These are phyloP conservation scores for Xestia xanthographa DNA, from an alignment of 2,888 invertebrate genomes.

Conservation along the genomic window DNA sequence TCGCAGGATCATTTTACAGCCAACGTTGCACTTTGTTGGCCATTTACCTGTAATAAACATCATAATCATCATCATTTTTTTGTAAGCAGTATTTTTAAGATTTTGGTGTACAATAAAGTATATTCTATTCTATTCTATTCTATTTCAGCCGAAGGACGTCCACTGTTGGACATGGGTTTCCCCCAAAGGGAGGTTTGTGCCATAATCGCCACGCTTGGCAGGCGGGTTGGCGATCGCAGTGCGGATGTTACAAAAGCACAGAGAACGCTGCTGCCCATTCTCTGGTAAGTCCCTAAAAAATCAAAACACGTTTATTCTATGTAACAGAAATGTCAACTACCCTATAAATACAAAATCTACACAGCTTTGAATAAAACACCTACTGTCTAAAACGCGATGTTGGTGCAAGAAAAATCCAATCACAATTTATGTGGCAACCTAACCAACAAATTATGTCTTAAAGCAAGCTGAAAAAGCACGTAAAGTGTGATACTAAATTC, in stretches of 20 bases:
- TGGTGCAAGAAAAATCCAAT: background rate
- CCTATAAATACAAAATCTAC: background rate
- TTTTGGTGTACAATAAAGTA: no score
- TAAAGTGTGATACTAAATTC: conserved; percentile 24
- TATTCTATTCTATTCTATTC: no score
- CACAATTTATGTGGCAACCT: background rate
- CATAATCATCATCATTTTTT: no score
- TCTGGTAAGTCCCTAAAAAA: no score
- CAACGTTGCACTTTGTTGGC: background rate
- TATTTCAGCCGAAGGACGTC: no score
- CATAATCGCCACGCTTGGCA: no score
- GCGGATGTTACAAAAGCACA: no score
- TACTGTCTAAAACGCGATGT: background rate
- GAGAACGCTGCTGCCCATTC: no score
- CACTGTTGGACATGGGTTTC: no score
- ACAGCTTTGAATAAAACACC: background rate
- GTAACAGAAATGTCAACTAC: background rate
- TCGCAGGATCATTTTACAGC: background rate
- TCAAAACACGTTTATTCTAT: background rate
- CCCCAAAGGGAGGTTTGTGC: no score
- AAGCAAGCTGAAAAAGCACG: background rate
- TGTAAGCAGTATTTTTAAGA: no score
- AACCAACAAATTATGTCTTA: background rate
- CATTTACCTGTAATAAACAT: background rate
- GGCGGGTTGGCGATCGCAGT: no score